Base-by-base conservation (phyloP, 2,113 vertebrate genomes). In the Gobius niger region DNA sequence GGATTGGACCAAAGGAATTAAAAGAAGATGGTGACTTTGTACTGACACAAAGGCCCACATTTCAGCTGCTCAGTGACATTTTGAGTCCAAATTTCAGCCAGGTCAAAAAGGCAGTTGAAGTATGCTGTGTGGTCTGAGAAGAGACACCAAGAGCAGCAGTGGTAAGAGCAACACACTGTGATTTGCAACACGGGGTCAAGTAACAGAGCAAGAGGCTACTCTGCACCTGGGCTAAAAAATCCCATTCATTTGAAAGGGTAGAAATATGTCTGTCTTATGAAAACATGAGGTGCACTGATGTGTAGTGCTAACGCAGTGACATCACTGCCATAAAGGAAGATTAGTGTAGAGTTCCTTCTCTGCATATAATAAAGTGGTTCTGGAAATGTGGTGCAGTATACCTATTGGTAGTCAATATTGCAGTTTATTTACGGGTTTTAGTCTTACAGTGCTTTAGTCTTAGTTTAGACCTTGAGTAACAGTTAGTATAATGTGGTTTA, bases 71-170 rank as follows among this genome's bases (percentile, higher is more conserved):
- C 19, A 14, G 14, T 57, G 7, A 40, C 7, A 14, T 12, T 40
- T 57, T 14, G 5, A 73, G 65, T 76, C 41, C 5, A 50, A 56
- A 70, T 53, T 63, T 13, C 49, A 63, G 67, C 70, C 71, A 70
- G 73, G 80, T 76, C 66, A 60, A 78, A 56, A 79, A 70, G 73
- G 62, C 68, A 64, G 71, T 75, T 70, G 80, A 44, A 82, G 76
- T 85, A 93, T 93, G 92, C 87, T 93, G 82, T 93, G 92, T 85
- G 92, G 92, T 85, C 89, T 93, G 70, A 88, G 90, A 85, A 91
- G 83, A 84, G 92, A 93, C 82, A 70, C 77, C 77, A 91, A 90
- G 80, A 91, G 79, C 86, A 84, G 87, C 82, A 83, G 80, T 50
- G 92, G 92, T 93, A 89, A 93, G 92, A 88, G 49, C 15, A 46